phyloP scores from a whole-genome alignment of 2,888 invertebrate species.

The Lasioglossum zephyrum region DNA sequence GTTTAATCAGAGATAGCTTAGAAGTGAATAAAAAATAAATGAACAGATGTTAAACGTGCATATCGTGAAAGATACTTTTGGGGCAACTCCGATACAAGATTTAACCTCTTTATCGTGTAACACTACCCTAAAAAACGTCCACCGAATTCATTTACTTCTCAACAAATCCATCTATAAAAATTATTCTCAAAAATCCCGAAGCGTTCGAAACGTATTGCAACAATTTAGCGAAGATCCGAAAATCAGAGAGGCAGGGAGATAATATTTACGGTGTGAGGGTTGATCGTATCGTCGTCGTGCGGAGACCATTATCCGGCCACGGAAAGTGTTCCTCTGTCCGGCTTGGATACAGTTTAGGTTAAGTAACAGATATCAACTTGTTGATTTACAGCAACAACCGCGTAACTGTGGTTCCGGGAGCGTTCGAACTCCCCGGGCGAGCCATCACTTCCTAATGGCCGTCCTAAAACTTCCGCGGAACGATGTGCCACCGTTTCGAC shows the following conservation, averaged over 20 bases:
- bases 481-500: conserved; percentile 51
- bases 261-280: not conserved
- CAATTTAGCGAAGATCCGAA: not conserved
- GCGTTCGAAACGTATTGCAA: not conserved
- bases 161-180: not conserved
- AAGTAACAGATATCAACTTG: conserved; percentile 81
- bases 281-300: conserved; percentile 9
- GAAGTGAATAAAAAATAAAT: no score
- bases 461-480: conserved; percentile 70
- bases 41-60: no score
- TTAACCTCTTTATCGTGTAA: no score
- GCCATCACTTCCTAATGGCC: conserved; percentile 72
- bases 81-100: no score
- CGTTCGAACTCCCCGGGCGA: conserved; percentile 72
- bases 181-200: not conserved
- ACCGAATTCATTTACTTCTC: not conserved
- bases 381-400: conserved; percentile 81
- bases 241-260: not conserved
- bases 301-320: conserved; percentile 46
- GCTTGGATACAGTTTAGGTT: conserved; percentile 59
- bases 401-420: conserved; percentile 74
- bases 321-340: conserved; percentile 41
- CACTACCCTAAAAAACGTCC: not conserved
- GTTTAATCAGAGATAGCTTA: no score
- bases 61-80: no score